These are phyloP conservation scores for Scartelaos histophorus DNA, from an alignment of 2,113 vertebrate species.

Conservation along the genomic window DNA sequence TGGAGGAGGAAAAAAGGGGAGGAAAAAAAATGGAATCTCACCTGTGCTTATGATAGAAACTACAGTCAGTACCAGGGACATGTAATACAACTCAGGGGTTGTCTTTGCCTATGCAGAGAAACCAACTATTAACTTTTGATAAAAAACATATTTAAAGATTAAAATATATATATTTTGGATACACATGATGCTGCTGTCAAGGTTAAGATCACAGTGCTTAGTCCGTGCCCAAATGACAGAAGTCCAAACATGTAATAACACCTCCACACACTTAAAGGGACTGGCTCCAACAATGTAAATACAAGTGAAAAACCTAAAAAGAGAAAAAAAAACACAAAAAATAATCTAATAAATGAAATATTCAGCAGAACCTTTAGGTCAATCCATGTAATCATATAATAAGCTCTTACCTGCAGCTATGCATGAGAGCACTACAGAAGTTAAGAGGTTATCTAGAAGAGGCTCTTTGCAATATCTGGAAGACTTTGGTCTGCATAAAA, in stretches of 20 bases:
- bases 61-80: slow-evolving; percentile 65
- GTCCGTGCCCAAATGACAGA: slow-evolving; percentile 76
- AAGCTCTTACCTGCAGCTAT: slow-evolving; percentile 68
- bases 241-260: slow-evolving; percentile 74
- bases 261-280: slow-evolving; percentile 67
- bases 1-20: no score
- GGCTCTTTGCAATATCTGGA: slow-evolving; percentile 76
- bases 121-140: not conserved
- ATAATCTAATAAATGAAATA: not conserved
- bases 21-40: slow-evolving; percentile 29
- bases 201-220: slow-evolving; percentile 73
- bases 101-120: slow-evolving; percentile 64
- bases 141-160: not conserved
- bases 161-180: slow-evolving; percentile 32
- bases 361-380: no score
- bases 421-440: slow-evolving; percentile 69
- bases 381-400: no score
- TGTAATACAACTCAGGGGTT: slow-evolving; percentile 76
- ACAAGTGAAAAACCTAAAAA: slow-evolving; percentile 76
- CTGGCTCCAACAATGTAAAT: slow-evolving; percentile 71
- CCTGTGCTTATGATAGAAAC: slow-evolving; percentile 71
- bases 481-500: slow-evolving; percentile 64
- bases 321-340: not conserved
- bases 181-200: slow-evolving; percentile 78
- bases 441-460: slow-evolving; percentile 73